A percentile compares a stretch with the other conserved stretches of the same genome.
These are phyloP conservation scores for Dryoscopus gambensis DNA, from an alignment of 2,113 vertebrate genomes.

Conservation along the genomic window DNA sequence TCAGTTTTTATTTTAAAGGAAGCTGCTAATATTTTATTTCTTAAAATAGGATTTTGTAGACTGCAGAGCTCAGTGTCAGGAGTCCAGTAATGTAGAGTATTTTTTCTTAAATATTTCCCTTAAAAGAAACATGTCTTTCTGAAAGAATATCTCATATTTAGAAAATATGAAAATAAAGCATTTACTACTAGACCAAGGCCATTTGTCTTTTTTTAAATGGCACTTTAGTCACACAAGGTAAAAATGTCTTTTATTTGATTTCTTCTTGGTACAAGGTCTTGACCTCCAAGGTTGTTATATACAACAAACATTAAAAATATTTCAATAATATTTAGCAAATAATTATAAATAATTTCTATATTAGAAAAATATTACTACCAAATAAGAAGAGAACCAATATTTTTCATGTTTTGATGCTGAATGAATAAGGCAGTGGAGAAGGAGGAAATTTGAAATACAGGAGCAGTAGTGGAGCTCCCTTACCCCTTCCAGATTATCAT, in stretches of 20 bases:
- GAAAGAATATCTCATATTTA: not conserved
- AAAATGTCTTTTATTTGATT: not conserved
- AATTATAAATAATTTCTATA: no score
- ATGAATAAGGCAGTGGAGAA: not conserved
- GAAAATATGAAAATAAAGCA: not conserved
- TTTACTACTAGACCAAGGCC: not conserved
- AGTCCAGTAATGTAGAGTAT: not conserved
- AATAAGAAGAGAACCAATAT: not conserved
- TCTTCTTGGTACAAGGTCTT: not conserved
- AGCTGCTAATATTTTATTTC: not conserved
- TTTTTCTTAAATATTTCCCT: not conserved
- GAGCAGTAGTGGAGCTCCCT: not conserved
- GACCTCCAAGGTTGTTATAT: not conserved
- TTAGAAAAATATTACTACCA: not conserved
- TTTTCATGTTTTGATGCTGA: not conserved
- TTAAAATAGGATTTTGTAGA: not conserved
- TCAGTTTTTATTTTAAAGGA: not conserved
- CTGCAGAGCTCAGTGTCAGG: not conserved
- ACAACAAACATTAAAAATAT: not conserved
- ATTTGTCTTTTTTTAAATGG: not conserved
- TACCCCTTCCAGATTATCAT: not conserved
- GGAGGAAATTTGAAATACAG: not conserved
- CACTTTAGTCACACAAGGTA: not conserved
- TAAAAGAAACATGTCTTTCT: not conserved
- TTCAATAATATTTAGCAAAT: not conserved